These are phyloP conservation scores for Macroramphosus scolopax DNA, from an alignment of 2,797 vertebrate species.

Conservation along the genomic window DNA sequence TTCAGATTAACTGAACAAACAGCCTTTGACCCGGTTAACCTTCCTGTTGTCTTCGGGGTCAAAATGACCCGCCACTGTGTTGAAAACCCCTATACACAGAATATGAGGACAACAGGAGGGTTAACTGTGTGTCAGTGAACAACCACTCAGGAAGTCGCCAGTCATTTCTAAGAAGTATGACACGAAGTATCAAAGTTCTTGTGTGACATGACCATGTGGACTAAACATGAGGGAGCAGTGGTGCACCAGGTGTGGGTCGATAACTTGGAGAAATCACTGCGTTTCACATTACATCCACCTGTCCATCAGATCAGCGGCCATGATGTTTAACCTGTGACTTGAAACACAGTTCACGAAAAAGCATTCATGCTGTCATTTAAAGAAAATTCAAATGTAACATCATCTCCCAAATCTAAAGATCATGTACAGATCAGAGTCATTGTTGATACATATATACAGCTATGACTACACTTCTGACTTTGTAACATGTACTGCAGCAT, in stretches of 20 bases:
- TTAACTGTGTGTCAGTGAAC: constrained; percentile 11
- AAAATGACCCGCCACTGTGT: too few species aligned
- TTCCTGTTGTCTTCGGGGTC: too few species aligned
- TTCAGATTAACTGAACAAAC: constrained; percentile 14
- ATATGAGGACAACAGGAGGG: too few species aligned
- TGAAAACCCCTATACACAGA: too few species aligned
- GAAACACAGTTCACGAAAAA: not conserved
- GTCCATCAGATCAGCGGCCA: not conserved
- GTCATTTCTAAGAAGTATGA: constrained; percentile 38
- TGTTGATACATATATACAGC: too few species aligned
- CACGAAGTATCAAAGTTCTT: constrained; percentile 28
- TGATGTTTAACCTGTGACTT: not conserved
- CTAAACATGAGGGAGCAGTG: not conserved
- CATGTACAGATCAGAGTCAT: too few species aligned
- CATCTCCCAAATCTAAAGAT: too few species aligned
- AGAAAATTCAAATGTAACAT: too few species aligned
- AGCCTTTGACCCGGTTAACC: not conserved
- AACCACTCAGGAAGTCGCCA: constrained; percentile 11
- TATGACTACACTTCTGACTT: too few species aligned
- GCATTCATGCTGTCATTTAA: too few species aligned
- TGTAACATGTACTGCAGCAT: too few species aligned
- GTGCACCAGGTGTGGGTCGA: constrained; percentile 20
- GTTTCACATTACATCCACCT: not conserved
- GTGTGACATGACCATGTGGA: constrained; percentile 21
- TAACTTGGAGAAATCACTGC: constrained; percentile 11